Base-by-base conservation (phyloP, 2,888 invertebrate species). In the Sipha maydis region DNA sequence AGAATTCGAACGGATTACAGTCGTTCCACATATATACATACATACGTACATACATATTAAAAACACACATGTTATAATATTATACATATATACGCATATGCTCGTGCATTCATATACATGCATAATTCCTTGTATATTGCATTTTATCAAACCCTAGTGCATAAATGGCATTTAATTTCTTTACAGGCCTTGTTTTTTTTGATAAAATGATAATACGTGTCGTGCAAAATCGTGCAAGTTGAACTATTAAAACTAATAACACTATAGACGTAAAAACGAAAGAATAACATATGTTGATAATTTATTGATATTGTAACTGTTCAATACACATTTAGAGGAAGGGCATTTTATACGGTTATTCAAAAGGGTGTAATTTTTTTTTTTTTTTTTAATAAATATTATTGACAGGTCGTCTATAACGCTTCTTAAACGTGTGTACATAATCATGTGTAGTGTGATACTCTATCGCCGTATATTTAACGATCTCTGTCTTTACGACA, bases 1-100 rank as follows among this genome's bases (percentile, higher is more conserved):
- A 77, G 76, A 77, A 77, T 85, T 77, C 11, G 17, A 48, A 31
- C 31, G 85, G 67, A 85, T 85, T 77, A 85, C 31, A 17, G 77
- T 67, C n/a, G 85, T 67, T 31, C 56, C 28, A 7, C 34, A 8
- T 48, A 48, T 8, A 41, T 9, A 9, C 41, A 25, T 48, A 56
- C 17, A 21, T 21, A 73, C 25, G 4, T 34, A 34, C 4, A 34
- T 34, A 34, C 4, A 34, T 34, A 34, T 34, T 34, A 34, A 34
- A 34, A 34, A 34, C 41, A 41, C 28, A 7, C 25, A 8, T 48
- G 3, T 14, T 14, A 17, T 48, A 56, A 21, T 21, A 73, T 7
- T 48, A 48, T 14, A 48, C 48, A 14, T 14, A 17, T 21, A 73
- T 8, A n/a, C 38, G 56, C 5, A 38, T 41, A 11, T 25, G 61